Conservation (phyloP, 2,797 vertebrate genomes). For the Labroides dimidiatus region DNA sequence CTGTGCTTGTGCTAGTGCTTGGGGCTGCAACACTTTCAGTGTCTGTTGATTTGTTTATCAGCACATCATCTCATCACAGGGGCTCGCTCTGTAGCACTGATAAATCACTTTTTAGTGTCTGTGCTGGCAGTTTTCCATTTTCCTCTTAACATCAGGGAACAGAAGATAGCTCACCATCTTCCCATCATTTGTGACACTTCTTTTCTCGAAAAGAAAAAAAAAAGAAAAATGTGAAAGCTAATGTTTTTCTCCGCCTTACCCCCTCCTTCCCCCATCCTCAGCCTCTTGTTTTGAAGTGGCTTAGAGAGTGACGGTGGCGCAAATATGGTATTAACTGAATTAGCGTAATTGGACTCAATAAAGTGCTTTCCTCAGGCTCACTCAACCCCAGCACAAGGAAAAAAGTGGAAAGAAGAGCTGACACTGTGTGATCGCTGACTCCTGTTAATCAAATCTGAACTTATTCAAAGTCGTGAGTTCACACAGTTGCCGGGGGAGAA, state of each 20-base stretch:
- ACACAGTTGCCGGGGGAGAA: conserved; percentile 21
- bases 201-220: no score
- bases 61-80: conserved; percentile 45
- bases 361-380: conserved; percentile 44
- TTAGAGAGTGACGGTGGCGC: conserved; percentile 6
- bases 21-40: conserved; percentile 11
- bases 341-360: conserved; percentile 45
- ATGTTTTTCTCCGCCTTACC: conserved; percentile 9
- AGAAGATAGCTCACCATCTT: conserved; percentile 19
- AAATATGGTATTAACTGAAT: conserved; percentile 52
- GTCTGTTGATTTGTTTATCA: conserved; percentile 62
- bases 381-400: conserved; percentile 22
- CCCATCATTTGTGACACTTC: conserved; percentile 24
- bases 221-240: conserved; percentile 28
- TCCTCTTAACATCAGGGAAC: conserved; percentile 5
- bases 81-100: conserved; percentile 42
- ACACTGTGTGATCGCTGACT: conserved; percentile 39
- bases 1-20: conserved; percentile 4
- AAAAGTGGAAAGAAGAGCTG: conserved; percentile 37
- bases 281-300: conserved; percentile 23
- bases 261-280: not conserved
- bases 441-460: conserved; percentile 58
- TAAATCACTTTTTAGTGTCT: conserved; percentile 23
- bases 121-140: not conserved
- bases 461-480: conserved; percentile 48